Conservation (phyloP, 2,888 invertebrate species). For the Acronicta alni region DNA sequence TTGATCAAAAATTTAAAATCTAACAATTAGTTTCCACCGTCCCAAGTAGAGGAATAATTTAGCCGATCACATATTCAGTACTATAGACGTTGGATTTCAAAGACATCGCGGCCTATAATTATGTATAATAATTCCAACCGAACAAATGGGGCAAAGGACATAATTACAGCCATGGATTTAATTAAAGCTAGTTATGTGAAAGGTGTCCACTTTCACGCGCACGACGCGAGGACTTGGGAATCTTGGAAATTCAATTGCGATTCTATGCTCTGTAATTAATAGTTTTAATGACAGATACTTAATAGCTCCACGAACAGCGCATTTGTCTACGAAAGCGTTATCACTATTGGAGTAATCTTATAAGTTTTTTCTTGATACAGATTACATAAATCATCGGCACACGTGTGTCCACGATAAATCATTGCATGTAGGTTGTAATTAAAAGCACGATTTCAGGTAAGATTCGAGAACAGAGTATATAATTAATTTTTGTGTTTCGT, state of each 20-base stretch:
- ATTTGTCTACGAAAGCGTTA: constrained; percentile 50
- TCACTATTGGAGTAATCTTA: constrained; percentile 37
- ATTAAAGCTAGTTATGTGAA: constrained; percentile 81
- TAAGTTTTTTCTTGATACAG: constrained; percentile 45
- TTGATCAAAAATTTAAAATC: constrained; percentile 83
- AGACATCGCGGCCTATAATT: constrained; percentile 79
- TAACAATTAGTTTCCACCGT: constrained; percentile 77
- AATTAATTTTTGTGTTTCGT: constrained; percentile 86
- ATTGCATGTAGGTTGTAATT: constrained; percentile 80
- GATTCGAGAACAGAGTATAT: constrained; percentile 81
- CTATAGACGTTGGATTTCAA: constrained; percentile 76
- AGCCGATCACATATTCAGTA: constrained; percentile 68
- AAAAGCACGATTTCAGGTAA: constrained; percentile 84
- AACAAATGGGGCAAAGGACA: constrained; percentile 86
- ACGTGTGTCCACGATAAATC: constrained; percentile 83
- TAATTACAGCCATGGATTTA: constrained; percentile 82
- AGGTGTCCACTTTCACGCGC: constrained; percentile 87
- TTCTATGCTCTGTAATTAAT: constrained; percentile 71
- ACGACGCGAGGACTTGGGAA: constrained; percentile 66
- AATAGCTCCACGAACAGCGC: constrained; percentile 50
- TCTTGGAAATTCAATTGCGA: constrained; percentile 63
- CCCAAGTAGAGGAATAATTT: constrained; percentile 70
- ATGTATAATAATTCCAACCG: constrained; percentile 76
- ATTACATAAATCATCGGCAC: constrained; percentile 79
- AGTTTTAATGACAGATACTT: constrained; percentile 55